phyloP scores from a whole-genome alignment of 2,113 vertebrate species.

The Aramus guarauna region DNA sequence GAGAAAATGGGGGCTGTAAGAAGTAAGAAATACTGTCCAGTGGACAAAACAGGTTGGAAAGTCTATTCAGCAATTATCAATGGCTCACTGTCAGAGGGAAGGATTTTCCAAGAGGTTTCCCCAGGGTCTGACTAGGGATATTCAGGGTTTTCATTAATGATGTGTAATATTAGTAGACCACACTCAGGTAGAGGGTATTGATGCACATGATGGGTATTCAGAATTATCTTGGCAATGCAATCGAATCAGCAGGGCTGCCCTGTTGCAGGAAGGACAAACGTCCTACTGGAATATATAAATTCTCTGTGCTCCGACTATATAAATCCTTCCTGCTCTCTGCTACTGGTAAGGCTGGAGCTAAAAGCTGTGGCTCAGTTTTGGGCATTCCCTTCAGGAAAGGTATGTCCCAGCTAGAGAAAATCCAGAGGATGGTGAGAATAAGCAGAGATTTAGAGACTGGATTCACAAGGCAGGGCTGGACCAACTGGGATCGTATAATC shows the following conservation, averaged over 20 bases:
- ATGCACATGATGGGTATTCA: not conserved
- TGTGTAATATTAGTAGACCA: not conserved
- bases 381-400: not conserved
- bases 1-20: not conserved
- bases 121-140: not conserved
- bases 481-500: not conserved
- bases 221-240: not conserved
- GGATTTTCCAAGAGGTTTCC: not conserved
- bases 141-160: not conserved
- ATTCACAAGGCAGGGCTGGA: not conserved
- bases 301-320: not conserved
- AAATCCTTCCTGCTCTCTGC: not conserved
- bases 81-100: not conserved
- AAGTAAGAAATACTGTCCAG: not conserved
- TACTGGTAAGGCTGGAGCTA: not conserved
- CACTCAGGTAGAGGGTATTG: not conserved
- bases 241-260: accelerated
- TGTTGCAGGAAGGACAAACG: not conserved
- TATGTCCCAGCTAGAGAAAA: not conserved
- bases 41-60: not conserved
- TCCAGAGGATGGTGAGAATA: not conserved
- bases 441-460: not conserved
- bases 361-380: not conserved
- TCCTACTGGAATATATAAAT: not conserved
- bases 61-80: not conserved